phyloP scores from a whole-genome alignment of 2,888 invertebrate genomes.

The Keiferia lycopersicella region DNA sequence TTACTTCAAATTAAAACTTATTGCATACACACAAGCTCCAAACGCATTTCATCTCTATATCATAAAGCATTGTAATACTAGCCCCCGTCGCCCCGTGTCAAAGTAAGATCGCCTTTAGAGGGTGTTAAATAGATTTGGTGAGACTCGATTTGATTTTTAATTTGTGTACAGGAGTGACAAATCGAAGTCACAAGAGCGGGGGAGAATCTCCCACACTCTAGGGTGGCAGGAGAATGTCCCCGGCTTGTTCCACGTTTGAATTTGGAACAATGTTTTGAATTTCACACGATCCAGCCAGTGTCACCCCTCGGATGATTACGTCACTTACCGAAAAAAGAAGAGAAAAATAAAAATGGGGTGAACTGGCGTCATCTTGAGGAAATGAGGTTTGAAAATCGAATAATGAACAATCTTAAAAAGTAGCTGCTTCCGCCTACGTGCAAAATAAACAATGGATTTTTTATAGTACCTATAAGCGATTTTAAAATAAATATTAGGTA shows the following conservation, averaged over 20 bases:
- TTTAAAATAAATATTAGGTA: too few species aligned
- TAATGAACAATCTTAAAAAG: slow-evolving; percentile 13
- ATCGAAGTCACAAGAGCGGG: slow-evolving; percentile 22
- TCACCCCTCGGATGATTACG: slow-evolving; percentile 32
- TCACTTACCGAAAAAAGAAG: slow-evolving; percentile 20
- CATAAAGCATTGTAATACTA: neutral
- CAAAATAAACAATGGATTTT: too few species aligned
- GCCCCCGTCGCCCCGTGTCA: neutral
- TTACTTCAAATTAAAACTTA: too few species aligned
- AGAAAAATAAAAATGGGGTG: slow-evolving; percentile 13
- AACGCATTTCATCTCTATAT: neutral
- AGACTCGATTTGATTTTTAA: slow-evolving; percentile 25
- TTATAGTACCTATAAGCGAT: too few species aligned
- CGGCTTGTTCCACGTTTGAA: slow-evolving; percentile 23
- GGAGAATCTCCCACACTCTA: slow-evolving; percentile 14
- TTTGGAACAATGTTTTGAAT: slow-evolving; percentile 31
- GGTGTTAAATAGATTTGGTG: slow-evolving; percentile 16
- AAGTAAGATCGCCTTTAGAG: neutral
- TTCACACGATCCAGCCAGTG: slow-evolving; percentile 33
- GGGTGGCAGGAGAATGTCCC: slow-evolving; percentile 8
- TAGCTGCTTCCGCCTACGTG: neutral
- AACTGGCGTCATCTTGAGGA: slow-evolving; percentile 8
- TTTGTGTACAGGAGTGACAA: slow-evolving; percentile 27
- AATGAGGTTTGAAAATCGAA: slow-evolving; percentile 15
- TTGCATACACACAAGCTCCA: too few species aligned